Evolutionary conservation across 2,888 invertebrate species (phyloP).

Genomic region (Andrena bicolor): DNA sequence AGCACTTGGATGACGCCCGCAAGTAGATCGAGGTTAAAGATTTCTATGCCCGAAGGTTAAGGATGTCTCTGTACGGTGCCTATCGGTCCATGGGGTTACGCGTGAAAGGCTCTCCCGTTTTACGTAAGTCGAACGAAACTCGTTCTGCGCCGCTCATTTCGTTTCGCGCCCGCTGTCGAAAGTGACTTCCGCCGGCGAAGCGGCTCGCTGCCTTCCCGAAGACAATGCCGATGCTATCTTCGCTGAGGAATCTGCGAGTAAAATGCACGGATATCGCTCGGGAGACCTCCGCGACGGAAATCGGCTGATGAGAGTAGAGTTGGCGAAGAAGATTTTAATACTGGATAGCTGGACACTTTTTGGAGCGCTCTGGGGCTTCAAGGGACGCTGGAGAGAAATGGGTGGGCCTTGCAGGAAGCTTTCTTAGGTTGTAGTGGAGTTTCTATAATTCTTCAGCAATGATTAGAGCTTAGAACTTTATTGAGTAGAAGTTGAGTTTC

Average conservation of each 20-base stretch:
- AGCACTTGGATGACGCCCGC: constrained; percentile 67
- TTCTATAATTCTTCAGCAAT: no score
- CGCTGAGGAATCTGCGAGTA: neutral
- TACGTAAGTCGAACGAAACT: constrained; percentile 56
- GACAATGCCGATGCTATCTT: neutral
- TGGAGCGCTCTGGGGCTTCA: neutral
- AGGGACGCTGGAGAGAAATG: neutral
- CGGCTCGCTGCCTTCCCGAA: constrained; percentile 3
- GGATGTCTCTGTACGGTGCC: constrained; percentile 68
- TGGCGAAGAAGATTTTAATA: neutral
- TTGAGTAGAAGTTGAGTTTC: no score
- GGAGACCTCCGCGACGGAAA: neutral
- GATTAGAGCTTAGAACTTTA: no score
- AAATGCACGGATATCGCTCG: neutral
- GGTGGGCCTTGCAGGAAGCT: neutral
- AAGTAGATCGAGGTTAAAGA: constrained; percentile 83
- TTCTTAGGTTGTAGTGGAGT: no score
- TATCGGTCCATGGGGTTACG: constrained; percentile 39
- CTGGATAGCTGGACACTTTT: neutral
- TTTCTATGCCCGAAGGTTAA: constrained; percentile 83
- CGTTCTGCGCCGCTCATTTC: constrained; percentile 24
- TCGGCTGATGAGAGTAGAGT: neutral
- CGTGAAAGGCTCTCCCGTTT: constrained; percentile 49
- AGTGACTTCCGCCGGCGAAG: constrained; percentile 36
- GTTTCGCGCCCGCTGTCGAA: constrained; percentile 26